Evolutionary conservation across 1,140 invertebrate genomes (phyloP).

Genomic region (Matsumurasca onukii): DNA sequence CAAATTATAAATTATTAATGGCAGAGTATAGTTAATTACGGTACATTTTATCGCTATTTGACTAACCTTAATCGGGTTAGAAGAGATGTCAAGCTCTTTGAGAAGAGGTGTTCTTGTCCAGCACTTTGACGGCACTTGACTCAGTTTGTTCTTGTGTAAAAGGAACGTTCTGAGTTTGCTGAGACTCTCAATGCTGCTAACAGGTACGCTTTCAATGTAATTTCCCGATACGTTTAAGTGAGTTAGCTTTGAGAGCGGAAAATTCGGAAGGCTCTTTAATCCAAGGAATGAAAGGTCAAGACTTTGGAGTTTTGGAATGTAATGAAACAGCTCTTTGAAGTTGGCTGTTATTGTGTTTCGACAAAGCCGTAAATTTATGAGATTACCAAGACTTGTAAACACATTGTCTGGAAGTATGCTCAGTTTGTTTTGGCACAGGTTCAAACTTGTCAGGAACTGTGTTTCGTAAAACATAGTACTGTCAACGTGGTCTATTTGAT

Average conservation of each 20-base stretch:
- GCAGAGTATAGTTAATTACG: too few relatives aligned
- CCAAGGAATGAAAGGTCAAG: conserved; percentile 70
- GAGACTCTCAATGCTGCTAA: conserved; percentile 62
- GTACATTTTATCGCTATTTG: too few relatives aligned
- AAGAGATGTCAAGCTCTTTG: conserved; percentile 62
- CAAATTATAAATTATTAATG: too few relatives aligned
- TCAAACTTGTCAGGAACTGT: conserved; percentile 73
- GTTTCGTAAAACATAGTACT: conserved; percentile 83
- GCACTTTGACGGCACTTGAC: conserved; percentile 61
- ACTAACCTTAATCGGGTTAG: conserved; percentile 62
- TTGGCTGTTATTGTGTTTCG: conserved; percentile 80
- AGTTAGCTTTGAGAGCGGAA: conserved; percentile 70
- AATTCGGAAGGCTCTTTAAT: too few relatives aligned
- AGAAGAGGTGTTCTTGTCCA: conserved; percentile 58
- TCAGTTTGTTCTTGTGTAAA: conserved; percentile 66
- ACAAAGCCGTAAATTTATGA: conserved; percentile 77
- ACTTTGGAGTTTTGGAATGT: conserved; percentile 74
- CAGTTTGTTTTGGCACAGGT: conserved; percentile 77
- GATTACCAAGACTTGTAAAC: conserved; percentile 75
- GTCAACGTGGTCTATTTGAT: conserved; percentile 83
- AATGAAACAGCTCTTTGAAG: conserved; percentile 86
- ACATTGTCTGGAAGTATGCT: conserved; percentile 86
- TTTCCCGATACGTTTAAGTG: conserved; percentile 76
- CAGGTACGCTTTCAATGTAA: conserved; percentile 61
- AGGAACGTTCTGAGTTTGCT: conserved; percentile 62